These are phyloP conservation scores for Trididemnum nubilum DNA, from an alignment of 23 tunicate genomes.

Conservation along the genomic window DNA sequence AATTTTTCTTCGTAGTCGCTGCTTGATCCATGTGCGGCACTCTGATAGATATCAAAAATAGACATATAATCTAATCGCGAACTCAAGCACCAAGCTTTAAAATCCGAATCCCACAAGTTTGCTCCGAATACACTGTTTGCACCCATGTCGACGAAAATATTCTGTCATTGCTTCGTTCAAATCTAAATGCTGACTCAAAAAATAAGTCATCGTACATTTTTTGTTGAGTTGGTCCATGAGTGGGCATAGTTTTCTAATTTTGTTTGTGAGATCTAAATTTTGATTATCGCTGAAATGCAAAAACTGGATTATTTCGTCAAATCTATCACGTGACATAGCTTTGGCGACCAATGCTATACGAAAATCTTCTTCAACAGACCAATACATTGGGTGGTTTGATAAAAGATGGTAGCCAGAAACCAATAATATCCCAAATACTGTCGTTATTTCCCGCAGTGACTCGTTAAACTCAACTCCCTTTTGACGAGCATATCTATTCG, in stretches of 20 bases:
- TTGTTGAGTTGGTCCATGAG: background rate
- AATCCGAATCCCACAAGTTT: background rate
- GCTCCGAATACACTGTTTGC: constrained; percentile 5
- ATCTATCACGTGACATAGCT: background rate
- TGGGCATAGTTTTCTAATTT: background rate
- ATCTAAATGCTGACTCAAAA: background rate
- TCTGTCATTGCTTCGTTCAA: background rate
- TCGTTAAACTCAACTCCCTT: background rate
- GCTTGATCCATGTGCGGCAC: background rate
- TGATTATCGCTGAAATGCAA: background rate
- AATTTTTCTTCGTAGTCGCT: background rate
- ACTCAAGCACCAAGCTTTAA: constrained; percentile 2
- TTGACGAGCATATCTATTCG: background rate
- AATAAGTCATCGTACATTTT: background rate
- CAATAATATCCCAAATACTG: background rate
- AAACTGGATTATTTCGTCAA: constrained; percentile 7
- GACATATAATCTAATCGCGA: background rate
- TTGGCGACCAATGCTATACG: background rate
- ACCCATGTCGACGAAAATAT: constrained; percentile 8
- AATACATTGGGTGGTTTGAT: background rate
- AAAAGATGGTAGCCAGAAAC: background rate
- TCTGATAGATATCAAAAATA: constrained; percentile 4
- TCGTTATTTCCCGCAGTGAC: background rate
- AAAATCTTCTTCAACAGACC: background rate
- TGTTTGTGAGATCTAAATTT: background rate